Percentiles rank a stretch among this genome's conserved stretches.
phyloP scores from a whole-genome alignment of 2,888 invertebrate genomes.

The Antheraea assamensis region DNA sequence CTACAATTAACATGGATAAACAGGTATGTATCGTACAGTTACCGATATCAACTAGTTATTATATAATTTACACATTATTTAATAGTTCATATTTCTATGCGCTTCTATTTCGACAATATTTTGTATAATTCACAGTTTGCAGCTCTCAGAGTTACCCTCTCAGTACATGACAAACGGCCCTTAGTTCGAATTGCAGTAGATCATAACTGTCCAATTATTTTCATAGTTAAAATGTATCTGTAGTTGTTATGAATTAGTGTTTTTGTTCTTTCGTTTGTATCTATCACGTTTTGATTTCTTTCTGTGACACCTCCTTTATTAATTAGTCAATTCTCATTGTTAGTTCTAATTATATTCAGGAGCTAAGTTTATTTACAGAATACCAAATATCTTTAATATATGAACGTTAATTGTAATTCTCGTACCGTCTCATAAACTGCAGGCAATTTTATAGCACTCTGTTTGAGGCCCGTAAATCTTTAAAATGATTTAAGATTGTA shows the following conservation, averaged over 20 bases:
- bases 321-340: not conserved
- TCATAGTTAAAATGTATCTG: conserved; percentile 16
- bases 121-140: not conserved
- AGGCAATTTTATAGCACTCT: too few species aligned
- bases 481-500: too few species aligned
- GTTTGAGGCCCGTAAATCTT: too few species aligned
- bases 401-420: too few species aligned
- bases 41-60: too few species aligned
- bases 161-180: conserved; percentile 16
- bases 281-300: not conserved
- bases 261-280: conserved; percentile 2
- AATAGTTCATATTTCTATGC: too few species aligned
- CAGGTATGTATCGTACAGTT: too few species aligned
- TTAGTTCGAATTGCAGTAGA: conserved; percentile 16
- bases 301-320: not conserved
- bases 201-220: conserved; percentile 21
- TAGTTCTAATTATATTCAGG: not conserved
- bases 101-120: not conserved
- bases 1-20: too few species aligned
- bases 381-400: too few species aligned
- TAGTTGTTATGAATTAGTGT: conserved; percentile 4
- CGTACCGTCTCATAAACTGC: too few species aligned
- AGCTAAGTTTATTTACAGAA: too few species aligned
- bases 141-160: conserved; percentile 1
- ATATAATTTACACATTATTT: too few species aligned